Conservation (phyloP, 2,888 invertebrate species). For the Cartodere bifasciata region DNA sequence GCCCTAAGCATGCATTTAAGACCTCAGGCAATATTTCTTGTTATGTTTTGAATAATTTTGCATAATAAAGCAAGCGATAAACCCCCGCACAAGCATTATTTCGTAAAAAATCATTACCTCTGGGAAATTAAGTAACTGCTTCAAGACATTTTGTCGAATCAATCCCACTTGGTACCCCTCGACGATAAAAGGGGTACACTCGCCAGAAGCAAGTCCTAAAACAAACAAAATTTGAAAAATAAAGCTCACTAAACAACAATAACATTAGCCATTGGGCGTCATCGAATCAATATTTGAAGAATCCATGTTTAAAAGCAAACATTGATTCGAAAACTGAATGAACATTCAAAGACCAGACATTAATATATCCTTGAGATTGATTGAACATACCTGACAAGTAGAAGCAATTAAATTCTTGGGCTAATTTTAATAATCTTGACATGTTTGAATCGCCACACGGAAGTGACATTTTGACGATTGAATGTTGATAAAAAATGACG, state of each 20-base stretch:
- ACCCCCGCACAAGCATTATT: constrained; percentile 1
- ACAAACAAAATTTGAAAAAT: constrained; percentile 20
- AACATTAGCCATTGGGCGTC: too few relatives aligned
- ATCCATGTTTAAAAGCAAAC: too few relatives aligned
- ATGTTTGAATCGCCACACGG: too few relatives aligned
- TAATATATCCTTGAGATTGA: constrained; percentile 9
- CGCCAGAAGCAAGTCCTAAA: constrained; percentile 64
- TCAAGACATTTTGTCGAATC: constrained; percentile 71
- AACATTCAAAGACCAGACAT: constrained; percentile 8
- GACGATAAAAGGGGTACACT: constrained; percentile 78
- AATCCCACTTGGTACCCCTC: constrained; percentile 84
- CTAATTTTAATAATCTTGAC: constrained; percentile 64
- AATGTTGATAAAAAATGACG: too few relatives aligned
- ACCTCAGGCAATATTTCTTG: too few relatives aligned
- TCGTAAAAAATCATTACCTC: constrained; percentile 42
- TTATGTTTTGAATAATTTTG: too few relatives aligned
- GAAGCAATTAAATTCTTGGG: constrained; percentile 81
- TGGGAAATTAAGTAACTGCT: constrained; percentile 67
- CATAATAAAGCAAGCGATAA: too few relatives aligned
- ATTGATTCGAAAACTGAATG: constrained; percentile 8
- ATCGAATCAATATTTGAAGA: too few relatives aligned
- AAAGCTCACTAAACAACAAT: too few relatives aligned
- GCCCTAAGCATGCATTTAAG: too few relatives aligned
- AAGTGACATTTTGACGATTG: constrained; percentile 18
- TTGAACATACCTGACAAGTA: constrained; percentile 73